Evolutionary conservation across 2,888 invertebrate genomes (phyloP).

Genomic region (Tetranychus truncatus): DNA sequence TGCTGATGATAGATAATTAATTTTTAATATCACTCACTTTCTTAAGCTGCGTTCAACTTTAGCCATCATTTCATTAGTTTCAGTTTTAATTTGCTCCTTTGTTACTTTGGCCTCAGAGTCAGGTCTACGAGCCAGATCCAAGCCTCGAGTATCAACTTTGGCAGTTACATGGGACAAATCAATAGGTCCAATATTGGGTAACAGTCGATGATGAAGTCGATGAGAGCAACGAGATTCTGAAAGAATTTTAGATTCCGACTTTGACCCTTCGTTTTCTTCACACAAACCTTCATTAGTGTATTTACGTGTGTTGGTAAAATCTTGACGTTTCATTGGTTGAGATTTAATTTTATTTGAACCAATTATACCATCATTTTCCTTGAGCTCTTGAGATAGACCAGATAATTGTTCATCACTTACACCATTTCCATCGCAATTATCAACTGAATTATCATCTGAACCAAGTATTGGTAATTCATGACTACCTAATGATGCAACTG

Average conservation of each 20-base stretch:
- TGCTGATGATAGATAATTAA: not conserved
- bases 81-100: slow-evolving; percentile 43
- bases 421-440: not conserved
- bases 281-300: too few species aligned
- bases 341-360: not conserved
- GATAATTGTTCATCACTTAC: not conserved
- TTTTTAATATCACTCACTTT: slow-evolving; percentile 40
- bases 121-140: slow-evolving; percentile 6
- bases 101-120: slow-evolving; percentile 34
- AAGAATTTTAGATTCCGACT: not conserved
- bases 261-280: not conserved
- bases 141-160: slow-evolving; percentile 12
- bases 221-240: slow-evolving; percentile 19
- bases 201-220: slow-evolving; percentile 13
- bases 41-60: slow-evolving; percentile 61
- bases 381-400: not conserved
- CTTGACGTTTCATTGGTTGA: not conserved
- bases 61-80: slow-evolving; percentile 7
- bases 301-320: too few species aligned
- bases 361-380: not conserved
- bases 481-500: not conserved
- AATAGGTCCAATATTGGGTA: slow-evolving; percentile 2
- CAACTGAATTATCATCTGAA: not conserved
- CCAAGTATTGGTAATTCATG: not conserved
- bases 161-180: slow-evolving; percentile 15